Percentiles rank a stretch among this genome's conserved stretches.
These are phyloP conservation scores for Macroteleia sp. DNA, from an alignment of 2,888 invertebrate genomes.

Conservation along the genomic window DNA sequence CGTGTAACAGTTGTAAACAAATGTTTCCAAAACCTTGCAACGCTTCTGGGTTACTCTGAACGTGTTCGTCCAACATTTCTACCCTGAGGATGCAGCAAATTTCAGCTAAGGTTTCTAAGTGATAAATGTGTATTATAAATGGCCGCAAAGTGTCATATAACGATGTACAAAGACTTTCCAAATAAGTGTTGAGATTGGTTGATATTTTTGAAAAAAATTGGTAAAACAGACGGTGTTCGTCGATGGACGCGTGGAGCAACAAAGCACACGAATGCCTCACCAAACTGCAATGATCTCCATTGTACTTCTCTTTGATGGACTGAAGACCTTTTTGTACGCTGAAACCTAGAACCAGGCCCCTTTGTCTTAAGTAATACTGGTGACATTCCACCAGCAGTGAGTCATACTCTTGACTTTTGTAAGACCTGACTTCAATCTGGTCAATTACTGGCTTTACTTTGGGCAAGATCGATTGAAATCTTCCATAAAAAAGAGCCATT, in stretches of 20 bases:
- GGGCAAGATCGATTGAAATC: constrained; percentile 96
- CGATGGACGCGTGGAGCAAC: constrained; percentile 96
- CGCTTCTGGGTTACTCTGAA: constrained; percentile 90
- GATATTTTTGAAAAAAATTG: constrained; percentile 93
- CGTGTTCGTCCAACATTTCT: constrained; percentile 96
- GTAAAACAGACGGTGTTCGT: constrained; percentile 95
- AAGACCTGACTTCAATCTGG: constrained; percentile 91
- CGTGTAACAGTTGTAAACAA: constrained; percentile 93
- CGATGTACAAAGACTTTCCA: constrained; percentile 93
- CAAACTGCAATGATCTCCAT: constrained; percentile 92
- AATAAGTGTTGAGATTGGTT: constrained; percentile 89
- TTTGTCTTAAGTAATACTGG: constrained; percentile 91
- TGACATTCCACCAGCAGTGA: constrained; percentile 91
- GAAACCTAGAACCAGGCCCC: constrained; percentile 86
- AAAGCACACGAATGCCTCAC: constrained; percentile 95
- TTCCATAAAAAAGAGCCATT: constrained; percentile 95
- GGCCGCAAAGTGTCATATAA: constrained; percentile 97
- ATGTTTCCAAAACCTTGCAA: constrained; percentile 91
- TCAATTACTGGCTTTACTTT: constrained; percentile 92
- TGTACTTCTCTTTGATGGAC: constrained; percentile 85
- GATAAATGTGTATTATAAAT: constrained; percentile 97
- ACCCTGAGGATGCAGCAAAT: constrained; percentile 96
- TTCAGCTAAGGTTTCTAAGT: constrained; percentile 98
- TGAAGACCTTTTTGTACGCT: constrained; percentile 84
- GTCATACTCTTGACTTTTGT: constrained; percentile 90